These are phyloP conservation scores for Aphidoletes aphidimyza DNA, from an alignment of 2,888 invertebrate genomes.

Conservation along the genomic window DNA sequence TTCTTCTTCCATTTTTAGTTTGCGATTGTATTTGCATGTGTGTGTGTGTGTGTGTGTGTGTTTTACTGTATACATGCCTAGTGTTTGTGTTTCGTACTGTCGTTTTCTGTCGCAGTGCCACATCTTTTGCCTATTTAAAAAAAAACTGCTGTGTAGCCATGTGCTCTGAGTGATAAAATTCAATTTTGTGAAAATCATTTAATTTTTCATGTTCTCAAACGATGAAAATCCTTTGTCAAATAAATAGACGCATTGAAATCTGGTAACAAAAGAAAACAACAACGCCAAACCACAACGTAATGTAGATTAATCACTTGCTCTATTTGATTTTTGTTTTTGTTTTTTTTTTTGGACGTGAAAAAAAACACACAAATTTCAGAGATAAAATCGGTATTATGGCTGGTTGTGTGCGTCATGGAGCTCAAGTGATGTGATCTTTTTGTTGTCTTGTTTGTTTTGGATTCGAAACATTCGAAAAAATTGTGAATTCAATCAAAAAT, in stretches of 20 bases:
- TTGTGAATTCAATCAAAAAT: too few relatives aligned
- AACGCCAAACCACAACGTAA: not conserved
- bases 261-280: not conserved
- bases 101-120: not conserved
- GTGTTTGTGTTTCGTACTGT: not conserved
- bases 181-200: not conserved
- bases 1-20: conserved; percentile 27
- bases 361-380: not conserved
- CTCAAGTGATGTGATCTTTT: too few relatives aligned
- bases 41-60: not conserved
- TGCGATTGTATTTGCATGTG: not conserved
- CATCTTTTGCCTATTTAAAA: not conserved
- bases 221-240: conserved; percentile 17
- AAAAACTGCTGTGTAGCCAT: not conserved
- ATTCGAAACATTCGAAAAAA: too few relatives aligned
- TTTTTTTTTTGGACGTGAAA: not conserved
- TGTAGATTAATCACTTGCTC: conserved; percentile 21
- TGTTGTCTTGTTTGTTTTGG: too few relatives aligned
- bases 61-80: not conserved
- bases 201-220: not conserved
- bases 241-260: not conserved
- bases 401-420: not conserved
- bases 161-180: not conserved
- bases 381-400: not conserved
- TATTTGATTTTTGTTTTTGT: conserved; percentile 43